These are phyloP conservation scores for Rugalucina vietnamica DNA, from an alignment of 2,888 invertebrate genomes.

Conservation along the genomic window DNA sequence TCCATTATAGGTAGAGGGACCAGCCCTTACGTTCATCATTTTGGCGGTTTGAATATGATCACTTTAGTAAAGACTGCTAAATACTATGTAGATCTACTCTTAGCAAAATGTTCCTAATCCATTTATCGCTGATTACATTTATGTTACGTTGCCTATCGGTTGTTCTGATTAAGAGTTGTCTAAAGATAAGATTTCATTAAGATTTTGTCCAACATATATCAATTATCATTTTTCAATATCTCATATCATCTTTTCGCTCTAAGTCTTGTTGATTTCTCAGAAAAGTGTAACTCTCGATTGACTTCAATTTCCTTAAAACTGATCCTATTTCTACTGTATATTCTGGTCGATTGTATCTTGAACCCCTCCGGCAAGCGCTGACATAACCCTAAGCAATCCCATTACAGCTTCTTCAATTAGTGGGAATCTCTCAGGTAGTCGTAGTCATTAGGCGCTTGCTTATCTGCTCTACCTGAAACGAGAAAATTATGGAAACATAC, in stretches of 20 bases:
- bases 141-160: too few species aligned
- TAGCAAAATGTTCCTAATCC: not conserved
- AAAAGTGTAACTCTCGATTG: too few species aligned
- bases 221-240: too few species aligned
- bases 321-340: not conserved
- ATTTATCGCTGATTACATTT: not conserved
- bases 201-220: not conserved
- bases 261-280: too few species aligned
- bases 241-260: too few species aligned
- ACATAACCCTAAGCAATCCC: conserved; percentile 4
- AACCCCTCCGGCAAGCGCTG: not conserved
- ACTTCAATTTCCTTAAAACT: not conserved
- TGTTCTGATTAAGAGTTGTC: not conserved
- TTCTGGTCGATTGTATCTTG: not conserved
- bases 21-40: conserved; percentile 18
- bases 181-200: not conserved
- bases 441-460: not conserved
- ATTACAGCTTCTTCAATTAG: not conserved
- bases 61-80: not conserved
- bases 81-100: not conserved
- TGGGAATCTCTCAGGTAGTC: not conserved
- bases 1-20: not conserved
- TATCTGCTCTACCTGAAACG: not conserved
- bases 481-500: not conserved
- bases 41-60: not conserved